Conservation (phyloP, 1,140 invertebrate genomes). For the Hyles euphorbiae region DNA sequence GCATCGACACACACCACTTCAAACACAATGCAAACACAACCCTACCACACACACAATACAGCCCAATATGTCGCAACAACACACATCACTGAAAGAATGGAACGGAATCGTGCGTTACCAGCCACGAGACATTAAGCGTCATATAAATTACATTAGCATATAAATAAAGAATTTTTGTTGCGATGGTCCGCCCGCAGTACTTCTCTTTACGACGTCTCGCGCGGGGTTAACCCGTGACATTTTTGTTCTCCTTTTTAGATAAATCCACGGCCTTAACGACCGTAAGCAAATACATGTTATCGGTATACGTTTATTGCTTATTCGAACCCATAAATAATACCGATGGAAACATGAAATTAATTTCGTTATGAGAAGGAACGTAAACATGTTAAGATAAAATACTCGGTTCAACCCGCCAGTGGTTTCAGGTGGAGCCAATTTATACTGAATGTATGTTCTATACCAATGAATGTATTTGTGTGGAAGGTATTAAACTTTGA, state of each 20-base stretch:
- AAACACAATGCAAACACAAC: conserved; percentile 36
- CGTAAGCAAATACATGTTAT: conserved; percentile 68
- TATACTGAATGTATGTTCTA: conserved; percentile 1
- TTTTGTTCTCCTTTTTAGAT: conserved; percentile 71
- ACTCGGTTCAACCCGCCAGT: conserved; percentile 17
- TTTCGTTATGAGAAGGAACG: conserved; percentile 56
- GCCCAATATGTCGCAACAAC: conserved; percentile 23
- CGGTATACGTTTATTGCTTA: conserved; percentile 69
- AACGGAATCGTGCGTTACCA: conserved; percentile 71
- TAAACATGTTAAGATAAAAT: conserved; percentile 34
- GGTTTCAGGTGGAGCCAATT: conserved; percentile 17
- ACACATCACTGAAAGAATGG: conserved; percentile 50
- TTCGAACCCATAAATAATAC: conserved; percentile 68
- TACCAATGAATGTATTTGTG: too few species aligned
- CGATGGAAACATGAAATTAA: conserved; percentile 68
- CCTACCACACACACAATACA: conserved; percentile 44
- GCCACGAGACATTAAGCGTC: conserved; percentile 72
- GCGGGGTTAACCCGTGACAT: conserved; percentile 59
- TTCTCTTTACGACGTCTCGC: conserved; percentile 61
- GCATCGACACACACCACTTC: conserved; percentile 62
- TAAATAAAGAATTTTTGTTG: conserved; percentile 75
- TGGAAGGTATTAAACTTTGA: too few species aligned
- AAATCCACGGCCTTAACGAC: conserved; percentile 67
- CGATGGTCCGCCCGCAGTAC: conserved; percentile 43
- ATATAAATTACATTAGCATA: conserved; percentile 76